A percentile compares a stretch with the other conserved stretches of the same genome.
Evolutionary conservation across 2,113 vertebrate genomes (phyloP).

Genomic region (Caretta caretta): DNA sequence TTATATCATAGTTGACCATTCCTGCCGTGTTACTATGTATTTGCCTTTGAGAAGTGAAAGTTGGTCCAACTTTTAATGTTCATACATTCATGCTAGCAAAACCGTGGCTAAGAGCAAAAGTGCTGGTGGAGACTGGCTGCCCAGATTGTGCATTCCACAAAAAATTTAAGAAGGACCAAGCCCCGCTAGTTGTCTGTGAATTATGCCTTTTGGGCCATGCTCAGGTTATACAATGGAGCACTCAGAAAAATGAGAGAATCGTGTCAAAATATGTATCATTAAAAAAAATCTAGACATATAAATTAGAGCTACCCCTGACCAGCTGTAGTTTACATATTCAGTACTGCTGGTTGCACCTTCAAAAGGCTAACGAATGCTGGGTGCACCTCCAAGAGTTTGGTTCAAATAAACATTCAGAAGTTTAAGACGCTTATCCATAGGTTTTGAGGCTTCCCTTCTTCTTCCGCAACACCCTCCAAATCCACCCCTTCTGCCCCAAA

Average conservation of each 20-base stretch:
- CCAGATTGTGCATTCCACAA: background rate
- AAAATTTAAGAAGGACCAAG: background rate
- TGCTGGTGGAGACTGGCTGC: background rate
- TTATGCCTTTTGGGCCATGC: background rate
- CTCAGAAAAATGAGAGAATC: background rate
- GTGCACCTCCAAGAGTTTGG: background rate
- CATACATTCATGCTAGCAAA: background rate
- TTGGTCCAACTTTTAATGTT: background rate
- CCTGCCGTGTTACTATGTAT: constrained; percentile 15
- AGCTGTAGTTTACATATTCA: background rate
- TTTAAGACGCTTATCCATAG: background rate
- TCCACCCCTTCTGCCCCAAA: background rate
- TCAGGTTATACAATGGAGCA: background rate
- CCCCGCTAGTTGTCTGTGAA: fast-evolving
- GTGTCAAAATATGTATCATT: background rate
- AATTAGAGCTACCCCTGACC: background rate
- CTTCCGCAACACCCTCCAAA: background rate
- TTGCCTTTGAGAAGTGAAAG: background rate
- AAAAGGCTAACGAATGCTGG: background rate
- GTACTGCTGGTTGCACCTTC: background rate
- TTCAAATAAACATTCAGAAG: background rate
- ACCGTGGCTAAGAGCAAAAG: background rate
- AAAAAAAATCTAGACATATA: background rate
- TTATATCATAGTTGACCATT: background rate
- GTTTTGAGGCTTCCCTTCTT: background rate